Percentiles rank a stretch among this genome's conserved stretches.
These are phyloP conservation scores for Phataginus tricuspis DNA, from an alignment of 2,797 vertebrate genomes.

Conservation along the genomic window DNA sequence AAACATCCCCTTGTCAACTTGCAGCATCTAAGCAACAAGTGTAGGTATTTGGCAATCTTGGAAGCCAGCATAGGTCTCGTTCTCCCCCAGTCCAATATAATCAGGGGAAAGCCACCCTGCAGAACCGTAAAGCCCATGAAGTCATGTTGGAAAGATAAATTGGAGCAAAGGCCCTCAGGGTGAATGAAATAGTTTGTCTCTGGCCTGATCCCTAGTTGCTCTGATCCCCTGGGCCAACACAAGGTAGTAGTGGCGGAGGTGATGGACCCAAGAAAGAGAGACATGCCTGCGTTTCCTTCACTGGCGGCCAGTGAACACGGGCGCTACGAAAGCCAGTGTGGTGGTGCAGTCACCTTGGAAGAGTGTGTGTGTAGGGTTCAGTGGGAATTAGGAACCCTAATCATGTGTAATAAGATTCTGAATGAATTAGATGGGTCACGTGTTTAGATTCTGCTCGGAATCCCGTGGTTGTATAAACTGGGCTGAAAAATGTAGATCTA, in stretches of 20 bases:
- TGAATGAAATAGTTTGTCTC: neutral
- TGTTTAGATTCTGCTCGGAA: neutral
- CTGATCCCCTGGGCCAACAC: neutral
- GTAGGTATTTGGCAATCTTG: conserved; percentile 50
- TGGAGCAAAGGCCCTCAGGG: neutral
- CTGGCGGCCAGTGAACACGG: neutral
- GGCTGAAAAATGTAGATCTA: conserved; percentile 21
- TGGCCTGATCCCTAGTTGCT: neutral
- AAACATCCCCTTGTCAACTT: conserved; percentile 48
- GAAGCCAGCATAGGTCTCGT: neutral
- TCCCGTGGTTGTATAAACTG: neutral
- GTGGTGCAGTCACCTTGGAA: neutral
- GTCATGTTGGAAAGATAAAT: neutral
- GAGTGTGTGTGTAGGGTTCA: neutral
- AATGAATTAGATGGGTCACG: neutral
- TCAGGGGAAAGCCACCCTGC: neutral
- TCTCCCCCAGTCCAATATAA: neutral
- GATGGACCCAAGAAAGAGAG: neutral
- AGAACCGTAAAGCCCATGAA: neutral
- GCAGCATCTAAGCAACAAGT: neutral
- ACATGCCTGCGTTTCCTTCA: neutral
- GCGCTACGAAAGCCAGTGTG: neutral
- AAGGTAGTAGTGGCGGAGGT: neutral
- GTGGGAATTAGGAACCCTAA: conserved; percentile 10
- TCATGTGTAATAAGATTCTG: neutral